Evolutionary conservation across 2,113 vertebrate genomes (phyloP).

Genomic region (Lamprotornis superbus): DNA sequence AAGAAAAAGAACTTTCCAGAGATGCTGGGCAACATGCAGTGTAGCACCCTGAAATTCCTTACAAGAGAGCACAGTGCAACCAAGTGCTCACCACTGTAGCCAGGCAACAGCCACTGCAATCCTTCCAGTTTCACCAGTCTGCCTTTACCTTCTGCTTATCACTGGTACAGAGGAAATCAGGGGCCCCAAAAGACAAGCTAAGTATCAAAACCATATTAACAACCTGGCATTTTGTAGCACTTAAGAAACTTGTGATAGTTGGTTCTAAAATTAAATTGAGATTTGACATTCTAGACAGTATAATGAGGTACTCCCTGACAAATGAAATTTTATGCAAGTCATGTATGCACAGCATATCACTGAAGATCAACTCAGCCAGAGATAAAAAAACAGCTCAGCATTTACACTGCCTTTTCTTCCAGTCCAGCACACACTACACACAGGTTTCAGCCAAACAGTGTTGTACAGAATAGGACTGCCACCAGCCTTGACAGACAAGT

Average conservation of each 20-base stretch:
- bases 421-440: not conserved
- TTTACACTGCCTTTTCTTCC: not conserved
- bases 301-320: not conserved
- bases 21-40: fast-evolving
- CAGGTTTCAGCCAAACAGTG: not conserved
- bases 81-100: not conserved
- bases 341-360: not conserved
- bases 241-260: not conserved
- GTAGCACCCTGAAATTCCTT: not conserved
- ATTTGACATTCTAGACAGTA: not conserved
- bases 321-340: not conserved
- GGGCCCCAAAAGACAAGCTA: not conserved
- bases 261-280: not conserved
- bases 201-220: not conserved
- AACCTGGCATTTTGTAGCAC: not conserved
- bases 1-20: not conserved
- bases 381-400: not conserved
- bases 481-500: not conserved
- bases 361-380: not conserved
- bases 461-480: not conserved
- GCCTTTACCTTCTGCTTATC: not conserved
- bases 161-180: not conserved
- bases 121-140: not conserved
- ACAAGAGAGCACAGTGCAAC: fast-evolving
- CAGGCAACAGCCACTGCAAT: not conserved